A percentile compares a stretch with the other conserved stretches of the same genome.
Evolutionary conservation across 2,888 invertebrate genomes (phyloP).

Genomic region (Acrobeloides nanus): DNA sequence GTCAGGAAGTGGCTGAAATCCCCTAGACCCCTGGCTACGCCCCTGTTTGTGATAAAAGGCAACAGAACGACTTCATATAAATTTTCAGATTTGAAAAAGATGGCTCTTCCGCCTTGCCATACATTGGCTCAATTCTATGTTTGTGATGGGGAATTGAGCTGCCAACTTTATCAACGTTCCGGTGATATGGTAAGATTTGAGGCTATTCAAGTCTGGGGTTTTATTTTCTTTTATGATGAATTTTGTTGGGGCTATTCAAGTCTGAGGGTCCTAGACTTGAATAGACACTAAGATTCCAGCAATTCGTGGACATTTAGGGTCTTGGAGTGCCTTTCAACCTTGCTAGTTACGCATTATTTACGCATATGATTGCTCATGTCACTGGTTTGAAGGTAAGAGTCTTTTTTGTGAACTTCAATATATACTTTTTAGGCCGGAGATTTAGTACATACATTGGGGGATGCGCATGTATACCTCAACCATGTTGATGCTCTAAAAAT

Average conservation of each 20-base stretch:
- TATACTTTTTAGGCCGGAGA: constrained; percentile 69
- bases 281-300: neutral
- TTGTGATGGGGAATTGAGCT: constrained; percentile 70
- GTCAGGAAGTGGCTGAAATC: too few species aligned
- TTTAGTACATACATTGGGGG: constrained; percentile 86
- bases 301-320: constrained; percentile 56
- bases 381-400: constrained; percentile 71
- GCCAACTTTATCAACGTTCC: constrained; percentile 86
- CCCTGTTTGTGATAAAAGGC: neutral
- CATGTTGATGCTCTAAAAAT: constrained; percentile 75
- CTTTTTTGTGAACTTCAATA: constrained; percentile 3
- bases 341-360: constrained; percentile 86
- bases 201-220: constrained; percentile 4
- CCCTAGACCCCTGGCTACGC: too few species aligned
- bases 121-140: constrained; percentile 91
- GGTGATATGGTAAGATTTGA: constrained; percentile 75
- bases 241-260: neutral
- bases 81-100: constrained; percentile 61
- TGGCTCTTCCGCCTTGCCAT: constrained; percentile 96
- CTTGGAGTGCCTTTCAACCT: constrained; percentile 97
- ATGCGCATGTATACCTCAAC: constrained; percentile 85
- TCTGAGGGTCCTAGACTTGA: neutral
- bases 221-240: neutral
- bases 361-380: constrained; percentile 89
- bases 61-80: neutral